Base-by-base conservation (phyloP, 2,888 invertebrate genomes). In the Hydriomena furcata region DNA sequence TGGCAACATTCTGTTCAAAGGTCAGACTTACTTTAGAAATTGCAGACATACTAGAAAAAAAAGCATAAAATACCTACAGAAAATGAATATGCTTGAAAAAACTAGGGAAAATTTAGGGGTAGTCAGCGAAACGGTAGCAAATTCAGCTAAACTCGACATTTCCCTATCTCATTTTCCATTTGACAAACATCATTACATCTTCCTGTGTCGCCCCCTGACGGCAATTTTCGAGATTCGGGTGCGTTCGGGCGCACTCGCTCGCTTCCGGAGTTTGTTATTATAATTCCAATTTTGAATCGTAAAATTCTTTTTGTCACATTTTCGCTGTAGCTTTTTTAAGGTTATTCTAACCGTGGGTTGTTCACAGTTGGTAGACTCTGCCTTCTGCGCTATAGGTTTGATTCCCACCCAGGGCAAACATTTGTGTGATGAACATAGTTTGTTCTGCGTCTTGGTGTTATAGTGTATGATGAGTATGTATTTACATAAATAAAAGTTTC, bases 141-240 rank as follows among this genome's bases (percentile, higher is more conserved):
- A 76, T 76, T 81, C 82, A 75, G 78, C 81, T 71, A 71, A 78
- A 71, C 73, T 73, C 79, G 66, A 83, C 85, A 83, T 86, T 87
- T 89, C 89, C 89, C 90, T 90, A 89, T 89, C 89, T 88, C 87
- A 89, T 90, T 90, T 90, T 89, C 89, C 89, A 89, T 90, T 89
- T 89, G 89, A 88, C 90, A 89, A 87, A 87, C 90, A 88, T 88
- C 89, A 89, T 87, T 89, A 88, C 86, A 82, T 83, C 82, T 85
- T 86, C 86, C 87, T 81, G 82, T 69, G 74, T 68, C 71, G 73
- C 79, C 79, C 58, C 81, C 78, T 76, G 74, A 70, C 72, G 73
- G 66, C 72, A 76, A 76, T 78, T 75, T 78, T 79, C 76, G 78
- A 78, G 71, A 74, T 79, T 79, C 78, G 79, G 78, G 71, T 71